phyloP scores from a whole-genome alignment of 92 coral and sea anemone genomes.

The Virgularia gustaviana region DNA sequence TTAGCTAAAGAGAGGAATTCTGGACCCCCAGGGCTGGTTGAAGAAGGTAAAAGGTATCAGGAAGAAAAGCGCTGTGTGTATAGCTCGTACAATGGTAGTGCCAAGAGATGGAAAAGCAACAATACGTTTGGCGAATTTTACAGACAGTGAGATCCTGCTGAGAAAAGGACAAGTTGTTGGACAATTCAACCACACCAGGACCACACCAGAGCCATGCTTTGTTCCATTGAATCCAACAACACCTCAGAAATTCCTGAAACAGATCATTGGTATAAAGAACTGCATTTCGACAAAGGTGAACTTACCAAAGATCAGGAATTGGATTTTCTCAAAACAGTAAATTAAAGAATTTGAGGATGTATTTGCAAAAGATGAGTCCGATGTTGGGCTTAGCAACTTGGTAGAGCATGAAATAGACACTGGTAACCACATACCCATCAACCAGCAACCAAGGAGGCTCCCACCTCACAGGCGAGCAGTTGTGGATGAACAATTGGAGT shows the following conservation, averaged over 20 bases:
- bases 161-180: conserved; percentile 41
- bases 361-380: conserved; percentile 41
- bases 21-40: conserved; percentile 43
- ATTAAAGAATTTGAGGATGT: conserved; percentile 47
- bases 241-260: background rate
- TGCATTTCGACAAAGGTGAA: conserved; percentile 27
- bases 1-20: conserved; percentile 25
- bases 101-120: conserved; percentile 30
- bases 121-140: conserved; percentile 47
- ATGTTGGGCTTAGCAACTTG: conserved; percentile 50
- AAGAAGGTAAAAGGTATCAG: conserved; percentile 21
- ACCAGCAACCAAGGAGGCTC: conserved; percentile 43
- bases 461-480: conserved; percentile 28
- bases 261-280: conserved; percentile 3
- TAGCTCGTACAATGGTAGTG: conserved; percentile 35
- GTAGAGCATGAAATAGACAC: conserved; percentile 53
- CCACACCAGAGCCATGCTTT: conserved; percentile 39
- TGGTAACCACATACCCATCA: conserved; percentile 48
- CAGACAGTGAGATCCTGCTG: conserved; percentile 36
- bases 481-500: conserved; percentile 28
- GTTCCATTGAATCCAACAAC: conserved; percentile 18
- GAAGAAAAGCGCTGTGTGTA: background rate
- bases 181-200: conserved; percentile 44
- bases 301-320: conserved; percentile 39
- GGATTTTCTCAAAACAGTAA: conserved; percentile 24